Percentiles rank a stretch among this genome's conserved stretches.
phyloP scores from a whole-genome alignment of 2,797 vertebrate genomes.

The Myotis findleyi region DNA sequence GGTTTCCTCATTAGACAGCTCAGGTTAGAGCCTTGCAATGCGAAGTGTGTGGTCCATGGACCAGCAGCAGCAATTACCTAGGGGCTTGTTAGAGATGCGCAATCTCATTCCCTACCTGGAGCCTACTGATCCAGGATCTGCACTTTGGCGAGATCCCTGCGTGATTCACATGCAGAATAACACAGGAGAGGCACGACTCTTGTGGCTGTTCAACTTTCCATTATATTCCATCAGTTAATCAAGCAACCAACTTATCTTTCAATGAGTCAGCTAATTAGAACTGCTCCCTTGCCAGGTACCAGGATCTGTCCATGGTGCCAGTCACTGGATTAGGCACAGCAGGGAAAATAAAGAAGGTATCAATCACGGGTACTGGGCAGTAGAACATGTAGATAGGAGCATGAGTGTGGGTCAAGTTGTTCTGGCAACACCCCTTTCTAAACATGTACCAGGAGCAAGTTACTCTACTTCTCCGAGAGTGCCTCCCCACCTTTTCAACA shows the following conservation, averaged over 20 bases:
- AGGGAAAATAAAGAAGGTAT: not conserved
- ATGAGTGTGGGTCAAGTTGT: not conserved
- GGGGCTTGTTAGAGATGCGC: not conserved
- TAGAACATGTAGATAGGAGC: rapidly evolving
- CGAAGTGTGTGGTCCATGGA: rapidly evolving
- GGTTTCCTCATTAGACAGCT: not conserved
- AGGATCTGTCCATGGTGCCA: not conserved
- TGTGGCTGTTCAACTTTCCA: not conserved
- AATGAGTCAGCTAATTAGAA: not conserved
- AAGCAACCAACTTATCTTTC: not conserved
- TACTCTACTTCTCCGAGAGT: not conserved
- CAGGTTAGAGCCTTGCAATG: not conserved
- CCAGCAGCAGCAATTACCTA: not conserved
- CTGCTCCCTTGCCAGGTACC: not conserved
- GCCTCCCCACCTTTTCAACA: not conserved
- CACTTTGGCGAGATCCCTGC: not conserved
- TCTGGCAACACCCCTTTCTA: not conserved
- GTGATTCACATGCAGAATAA: not conserved
- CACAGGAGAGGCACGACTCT: not conserved
- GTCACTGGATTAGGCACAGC: not conserved
- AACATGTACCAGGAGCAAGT: not conserved
- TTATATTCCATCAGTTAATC: not conserved
- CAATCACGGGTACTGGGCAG: not conserved
- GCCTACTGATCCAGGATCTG: not conserved
- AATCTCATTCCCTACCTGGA: not conserved